Conservation (phyloP, 2,797 vertebrate species). For the Lates japonicus region DNA sequence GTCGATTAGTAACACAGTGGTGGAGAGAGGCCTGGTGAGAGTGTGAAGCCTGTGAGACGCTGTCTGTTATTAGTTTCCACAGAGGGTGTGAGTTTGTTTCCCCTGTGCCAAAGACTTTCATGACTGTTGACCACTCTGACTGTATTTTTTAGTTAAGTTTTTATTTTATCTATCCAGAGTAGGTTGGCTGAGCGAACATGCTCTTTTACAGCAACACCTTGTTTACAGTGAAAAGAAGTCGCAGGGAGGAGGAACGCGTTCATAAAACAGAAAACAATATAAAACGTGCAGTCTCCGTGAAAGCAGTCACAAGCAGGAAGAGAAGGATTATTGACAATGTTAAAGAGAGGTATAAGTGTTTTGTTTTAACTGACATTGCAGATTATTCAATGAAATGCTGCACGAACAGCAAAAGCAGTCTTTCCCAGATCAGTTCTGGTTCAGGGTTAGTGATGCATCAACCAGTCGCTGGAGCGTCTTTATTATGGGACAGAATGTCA, state of each 20-base stretch:
- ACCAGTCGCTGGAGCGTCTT: neutral
- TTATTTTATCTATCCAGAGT: neutral
- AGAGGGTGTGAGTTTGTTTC: slow-evolving; percentile 20
- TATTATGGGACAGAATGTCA: neutral
- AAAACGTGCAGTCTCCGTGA: neutral
- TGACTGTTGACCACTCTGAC: neutral
- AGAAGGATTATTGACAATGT: neutral
- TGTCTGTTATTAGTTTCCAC: slow-evolving; percentile 22
- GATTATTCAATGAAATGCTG: neutral
- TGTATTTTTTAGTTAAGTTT: neutral
- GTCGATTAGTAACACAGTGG: slow-evolving; percentile 8
- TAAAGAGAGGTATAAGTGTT: neutral
- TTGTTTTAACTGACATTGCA: neutral
- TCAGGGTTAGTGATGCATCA: neutral
- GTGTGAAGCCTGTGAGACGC: slow-evolving; percentile 2
- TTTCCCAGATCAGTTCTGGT: neutral
- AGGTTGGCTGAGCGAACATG: neutral
- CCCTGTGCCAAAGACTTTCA: neutral
- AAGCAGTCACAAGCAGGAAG: neutral
- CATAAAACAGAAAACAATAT: neutral
- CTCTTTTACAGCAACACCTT: no score
- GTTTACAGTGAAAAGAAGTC: neutral
- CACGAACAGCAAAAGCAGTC: no score
- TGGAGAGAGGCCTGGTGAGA: neutral
- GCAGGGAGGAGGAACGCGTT: neutral